Base-by-base conservation (phyloP, 2,888 invertebrate species). In the Brenthis hecate region DNA sequence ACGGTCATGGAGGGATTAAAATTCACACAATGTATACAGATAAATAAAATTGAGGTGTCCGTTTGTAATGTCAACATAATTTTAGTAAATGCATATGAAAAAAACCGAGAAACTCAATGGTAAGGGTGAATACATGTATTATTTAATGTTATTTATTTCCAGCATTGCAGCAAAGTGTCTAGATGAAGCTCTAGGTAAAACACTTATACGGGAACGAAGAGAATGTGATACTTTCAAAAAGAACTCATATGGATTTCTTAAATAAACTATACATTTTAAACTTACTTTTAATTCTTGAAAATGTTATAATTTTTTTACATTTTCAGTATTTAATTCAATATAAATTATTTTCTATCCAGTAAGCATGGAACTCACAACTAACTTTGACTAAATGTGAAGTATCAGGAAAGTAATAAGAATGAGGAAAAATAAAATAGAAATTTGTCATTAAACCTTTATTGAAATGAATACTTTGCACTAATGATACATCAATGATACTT, bases 181-280 rank as follows among this genome's bases (percentile, higher is more conserved):
- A 6, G 96, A 98, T 81, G 89, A 94, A 76, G 94, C 95, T 32
- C 87, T 98, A 28, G 93, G 94, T 66, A 91, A 93, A 75, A 94
- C 95, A 23, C 87, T 97, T 4, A 83, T 94, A 74, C 87, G 94
- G 69, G 96, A 96, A 82, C 80, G 84, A 70, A 72, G 78, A 69
- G 85, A 89, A 81, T 81, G 80, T 64, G 70, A 78, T 43, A 82
- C 76, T 63, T 81, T 90, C 61, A 94, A 91, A 75, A 91, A 91
- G 76, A 81, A 88, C 76, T 88, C 94, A 48, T 92, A 94, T 78
- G 94, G 94, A 65, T 94, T 94, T 80, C 84, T 94, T 74, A 94
- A 93, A 88, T 92, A 89, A 91, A 83, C 71, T 64, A 62, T 64
- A 69, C 70, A 43, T 61, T 65, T 56, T 43, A 63, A 54, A 16